Conservation (phyloP, 1,140 invertebrate genomes). For the Aphelenchoides avenae region DNA sequence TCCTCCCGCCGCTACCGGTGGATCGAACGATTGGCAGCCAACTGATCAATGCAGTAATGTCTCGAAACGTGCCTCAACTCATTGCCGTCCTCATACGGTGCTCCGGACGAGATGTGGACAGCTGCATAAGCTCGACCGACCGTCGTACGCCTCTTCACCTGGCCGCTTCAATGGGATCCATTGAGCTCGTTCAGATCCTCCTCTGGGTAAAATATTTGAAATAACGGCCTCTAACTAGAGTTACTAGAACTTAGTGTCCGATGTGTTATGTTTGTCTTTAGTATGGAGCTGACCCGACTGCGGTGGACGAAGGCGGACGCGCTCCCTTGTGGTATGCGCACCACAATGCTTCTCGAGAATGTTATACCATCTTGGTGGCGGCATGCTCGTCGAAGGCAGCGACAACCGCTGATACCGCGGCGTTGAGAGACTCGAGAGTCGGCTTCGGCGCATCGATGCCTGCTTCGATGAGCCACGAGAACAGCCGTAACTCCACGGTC, state of each 20-base stretch:
- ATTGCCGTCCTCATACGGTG: conserved; percentile 29
- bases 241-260: too few species aligned
- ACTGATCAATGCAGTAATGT: conserved; percentile 33
- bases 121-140: conserved; percentile 4
- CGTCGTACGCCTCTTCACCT: conserved; percentile 22
- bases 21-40: conserved; percentile 26
- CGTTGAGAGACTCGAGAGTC: too few species aligned
- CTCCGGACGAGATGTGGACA: conserved; percentile 23
- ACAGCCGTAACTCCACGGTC: too few species aligned
- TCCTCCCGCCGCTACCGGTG: conserved; percentile 67
- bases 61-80: conserved; percentile 20
- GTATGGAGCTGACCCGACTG: background rate
- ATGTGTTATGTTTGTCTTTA: conserved; percentile 7
- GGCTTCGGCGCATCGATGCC: too few species aligned
- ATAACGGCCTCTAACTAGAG: too few species aligned
- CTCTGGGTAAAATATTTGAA: too few species aligned
- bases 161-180: conserved; percentile 29
- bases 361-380: too few species aligned
- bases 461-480: too few species aligned
- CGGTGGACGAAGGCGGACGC: conserved; percentile 22
- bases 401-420: too few species aligned
- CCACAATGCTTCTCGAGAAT: too few species aligned
- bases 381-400: too few species aligned
- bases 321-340: conserved; percentile 26
- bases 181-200: conserved; percentile 27